Evolutionary conservation across 2,797 vertebrate genomes (phyloP), one percentile per base, ranked within the genome.

Genomic region (Enteromius argenteus): DNA sequence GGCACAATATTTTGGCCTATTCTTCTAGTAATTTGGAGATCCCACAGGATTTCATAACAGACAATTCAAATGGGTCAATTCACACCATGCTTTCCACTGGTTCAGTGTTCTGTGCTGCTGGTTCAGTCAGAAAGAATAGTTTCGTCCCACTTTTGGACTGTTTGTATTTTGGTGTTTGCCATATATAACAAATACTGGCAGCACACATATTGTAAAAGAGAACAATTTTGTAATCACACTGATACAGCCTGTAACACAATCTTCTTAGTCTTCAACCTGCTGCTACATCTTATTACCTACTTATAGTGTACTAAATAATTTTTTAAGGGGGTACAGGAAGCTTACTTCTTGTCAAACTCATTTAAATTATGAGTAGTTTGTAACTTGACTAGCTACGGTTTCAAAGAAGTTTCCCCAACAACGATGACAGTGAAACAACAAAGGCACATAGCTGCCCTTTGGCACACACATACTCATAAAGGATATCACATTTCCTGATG

Each of bases 361-460:
- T 76, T 76, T 58, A 58, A n/a, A 75, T 39, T 5, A 39, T 10
- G 51, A 58, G 53, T 39, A 58, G 51, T 64, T 64, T 64, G 27
- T 64, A 17, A 64, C 51, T 75, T 37, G 21, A n/a, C 32, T 58
- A 39, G 51, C 21, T 76, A 39, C 21, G 9, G 6, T 76, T 76
- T 76, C 32, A 76, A 76, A 76, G 53, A 27, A 39, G 53, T 39
- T 76, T 58, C 51, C 51, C 35, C 53, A 73, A 37, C 46, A 35
- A 35, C 44, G 11, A 49, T 74, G 42, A 66, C 42, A 67, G 30
- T 39, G 46, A 76, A 74, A 76, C 62, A 83, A 79, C 83, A 66
- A 71, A 84, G 8, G 44, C 77, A 67, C 69, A 79, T 53, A 67
- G 9, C 27, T 69, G 37, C 66, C 46, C 46, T 15, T 68, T 39